A percentile compares a stretch with the other conserved stretches of the same genome.
These are phyloP conservation scores for Bellardia pandia DNA, from an alignment of 2,888 invertebrate genomes.

Conservation along the genomic window DNA sequence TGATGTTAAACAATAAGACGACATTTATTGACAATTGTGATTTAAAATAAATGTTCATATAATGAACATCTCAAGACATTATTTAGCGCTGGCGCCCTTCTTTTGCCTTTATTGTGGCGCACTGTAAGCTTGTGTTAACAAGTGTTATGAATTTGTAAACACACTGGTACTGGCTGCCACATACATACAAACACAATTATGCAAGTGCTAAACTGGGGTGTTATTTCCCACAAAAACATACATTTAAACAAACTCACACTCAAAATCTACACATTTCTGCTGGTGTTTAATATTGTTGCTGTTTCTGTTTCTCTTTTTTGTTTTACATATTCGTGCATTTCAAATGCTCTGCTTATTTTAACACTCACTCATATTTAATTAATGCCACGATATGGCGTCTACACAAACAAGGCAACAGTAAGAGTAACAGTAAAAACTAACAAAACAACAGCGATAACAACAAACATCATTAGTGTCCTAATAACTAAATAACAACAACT, in stretches of 20 bases:
- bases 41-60: no score
- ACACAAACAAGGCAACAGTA: conserved; percentile 36
- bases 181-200: not conserved
- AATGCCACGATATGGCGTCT: conserved; percentile 49
- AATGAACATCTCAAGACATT: no score
- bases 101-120: not conserved
- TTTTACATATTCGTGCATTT: conserved; percentile 13
- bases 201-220: conserved; percentile 33
- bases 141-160: conserved; percentile 32
- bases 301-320: conserved; percentile 29
- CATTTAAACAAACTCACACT: not conserved
- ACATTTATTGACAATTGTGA: no score
- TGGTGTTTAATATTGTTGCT: conserved; percentile 25
- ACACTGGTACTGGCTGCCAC: not conserved
- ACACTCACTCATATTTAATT: conserved; percentile 61
- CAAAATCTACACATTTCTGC: conserved; percentile 5
- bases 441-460: conserved; percentile 62
- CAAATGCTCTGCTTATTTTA: conserved; percentile 56
- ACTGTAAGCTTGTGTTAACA: conserved; percentile 2
- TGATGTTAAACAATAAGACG: no score
- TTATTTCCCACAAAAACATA: conserved; percentile 14
- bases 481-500: conserved; percentile 13
- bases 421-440: conserved; percentile 37
- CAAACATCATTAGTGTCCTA: conserved; percentile 50
- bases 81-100: not conserved